These are phyloP conservation scores for Ditula angustiorana DNA, from an alignment of 2,888 invertebrate species.

Conservation along the genomic window DNA sequence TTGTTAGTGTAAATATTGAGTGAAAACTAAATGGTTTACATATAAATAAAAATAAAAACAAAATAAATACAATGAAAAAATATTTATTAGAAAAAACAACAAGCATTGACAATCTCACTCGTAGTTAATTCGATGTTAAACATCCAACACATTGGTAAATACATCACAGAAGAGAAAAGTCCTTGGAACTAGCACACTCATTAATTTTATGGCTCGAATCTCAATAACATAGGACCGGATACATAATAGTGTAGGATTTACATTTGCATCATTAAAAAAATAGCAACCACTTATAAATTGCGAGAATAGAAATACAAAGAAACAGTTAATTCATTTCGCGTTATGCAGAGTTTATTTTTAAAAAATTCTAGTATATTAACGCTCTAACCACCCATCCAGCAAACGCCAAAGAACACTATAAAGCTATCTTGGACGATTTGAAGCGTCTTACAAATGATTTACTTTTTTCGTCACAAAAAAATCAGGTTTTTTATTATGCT, in stretches of 20 bases:
- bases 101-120: conserved; percentile 30
- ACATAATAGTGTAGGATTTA: not conserved
- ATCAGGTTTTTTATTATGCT: too few relatives aligned
- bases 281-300: not conserved
- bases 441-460: too few relatives aligned
- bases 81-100: conserved; percentile 33
- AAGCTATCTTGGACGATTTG: too few relatives aligned
- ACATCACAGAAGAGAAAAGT: conserved; percentile 34
- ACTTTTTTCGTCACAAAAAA: too few relatives aligned
- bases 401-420: too few relatives aligned
- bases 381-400: too few relatives aligned
- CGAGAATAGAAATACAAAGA: too few relatives aligned
- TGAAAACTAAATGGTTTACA: too few relatives aligned
- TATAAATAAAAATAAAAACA: not conserved
- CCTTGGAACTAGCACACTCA: conserved; percentile 25
- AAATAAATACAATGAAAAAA: conserved; percentile 27
- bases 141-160: conserved; percentile 35
- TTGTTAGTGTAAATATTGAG: too few relatives aligned
- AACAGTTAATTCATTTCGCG: too few relatives aligned
- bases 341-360: too few relatives aligned
- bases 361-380: too few relatives aligned
- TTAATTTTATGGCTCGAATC: not conserved
- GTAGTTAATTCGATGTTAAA: conserved; percentile 28
- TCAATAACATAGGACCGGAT: not conserved
- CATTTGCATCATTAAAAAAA: not conserved